Conservation (phyloP, 2,888 invertebrate genomes). For the Troides aeacus region DNA sequence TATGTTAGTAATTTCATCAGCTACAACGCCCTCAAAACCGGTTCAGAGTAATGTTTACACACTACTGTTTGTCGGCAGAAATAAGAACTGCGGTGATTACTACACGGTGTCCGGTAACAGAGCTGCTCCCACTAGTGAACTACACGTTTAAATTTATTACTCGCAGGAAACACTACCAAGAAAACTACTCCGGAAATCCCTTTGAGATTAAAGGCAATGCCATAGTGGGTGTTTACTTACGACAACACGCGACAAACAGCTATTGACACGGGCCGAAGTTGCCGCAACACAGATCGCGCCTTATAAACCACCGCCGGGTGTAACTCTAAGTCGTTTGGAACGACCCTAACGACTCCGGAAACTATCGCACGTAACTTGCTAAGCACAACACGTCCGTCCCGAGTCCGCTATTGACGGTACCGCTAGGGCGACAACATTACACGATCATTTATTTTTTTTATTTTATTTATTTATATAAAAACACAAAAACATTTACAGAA, state of each 20-base stretch:
- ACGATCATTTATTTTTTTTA: too few species aligned
- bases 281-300: slow-evolving; percentile 10
- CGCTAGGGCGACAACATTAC: background rate
- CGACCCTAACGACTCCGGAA: slow-evolving; percentile 22
- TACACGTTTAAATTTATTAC: background rate
- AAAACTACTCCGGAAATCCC: background rate
- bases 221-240: background rate
- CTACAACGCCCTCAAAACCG: too few species aligned
- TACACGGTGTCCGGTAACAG: too few species aligned
- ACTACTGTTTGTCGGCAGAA: too few species aligned
- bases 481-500: too few species aligned
- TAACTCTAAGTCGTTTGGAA: slow-evolving; percentile 18
- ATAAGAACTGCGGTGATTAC: too few species aligned
- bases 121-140: background rate
- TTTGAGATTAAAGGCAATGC: background rate
- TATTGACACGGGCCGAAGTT: slow-evolving; percentile 7
- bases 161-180: background rate
- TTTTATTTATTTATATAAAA: too few species aligned
- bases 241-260: slow-evolving; percentile 5
- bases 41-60: too few species aligned
- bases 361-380: slow-evolving; percentile 18
- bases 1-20: too few species aligned
- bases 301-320: slow-evolving; percentile 18
- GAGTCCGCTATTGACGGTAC: slow-evolving; percentile 17
- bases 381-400: slow-evolving; percentile 19